phyloP scores from a whole-genome alignment of 2,113 vertebrate genomes.

The Aphelocoma coerulescens region DNA sequence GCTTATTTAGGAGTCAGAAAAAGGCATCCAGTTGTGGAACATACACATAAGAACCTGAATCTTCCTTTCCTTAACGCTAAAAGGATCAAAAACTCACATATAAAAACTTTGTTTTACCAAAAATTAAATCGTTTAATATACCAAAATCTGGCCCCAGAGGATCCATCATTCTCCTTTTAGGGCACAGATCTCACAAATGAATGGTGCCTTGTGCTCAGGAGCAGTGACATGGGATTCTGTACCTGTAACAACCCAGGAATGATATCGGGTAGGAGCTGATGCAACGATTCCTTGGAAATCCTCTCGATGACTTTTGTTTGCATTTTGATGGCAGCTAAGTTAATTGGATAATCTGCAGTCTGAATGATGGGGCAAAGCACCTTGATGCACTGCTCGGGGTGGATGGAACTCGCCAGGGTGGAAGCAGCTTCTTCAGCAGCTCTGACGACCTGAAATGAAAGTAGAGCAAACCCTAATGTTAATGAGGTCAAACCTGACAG shows the following conservation, averaged over 20 bases:
- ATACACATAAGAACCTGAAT: background rate
- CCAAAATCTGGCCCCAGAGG: background rate
- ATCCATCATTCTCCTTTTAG: background rate
- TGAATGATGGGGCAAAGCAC: constrained; percentile 98
- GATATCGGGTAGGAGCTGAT: constrained; percentile 91
- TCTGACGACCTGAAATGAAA: constrained; percentile 86
- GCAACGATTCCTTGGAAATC: constrained; percentile 88
- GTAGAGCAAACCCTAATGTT: background rate
- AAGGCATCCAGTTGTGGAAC: background rate
- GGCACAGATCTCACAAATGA: background rate
- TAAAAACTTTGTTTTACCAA: background rate
- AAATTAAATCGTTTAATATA: background rate
- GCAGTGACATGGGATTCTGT: background rate
- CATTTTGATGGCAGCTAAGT: constrained; percentile 99
- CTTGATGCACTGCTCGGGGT: constrained; percentile 98
- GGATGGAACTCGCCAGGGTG: constrained; percentile 91
- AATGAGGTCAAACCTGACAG: background rate
- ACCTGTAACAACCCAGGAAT: constrained; percentile 97
- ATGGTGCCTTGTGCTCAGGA: background rate
- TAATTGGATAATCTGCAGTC: constrained; percentile 98
- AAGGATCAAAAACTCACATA: background rate
- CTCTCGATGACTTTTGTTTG: constrained; percentile 97
- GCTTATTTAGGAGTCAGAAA: background rate
- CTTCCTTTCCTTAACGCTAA: background rate
- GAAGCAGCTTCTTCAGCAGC: constrained; percentile 95